Evolutionary conservation across 1,140 invertebrate species (phyloP).

Genomic region (Drosophila virilis): DNA sequence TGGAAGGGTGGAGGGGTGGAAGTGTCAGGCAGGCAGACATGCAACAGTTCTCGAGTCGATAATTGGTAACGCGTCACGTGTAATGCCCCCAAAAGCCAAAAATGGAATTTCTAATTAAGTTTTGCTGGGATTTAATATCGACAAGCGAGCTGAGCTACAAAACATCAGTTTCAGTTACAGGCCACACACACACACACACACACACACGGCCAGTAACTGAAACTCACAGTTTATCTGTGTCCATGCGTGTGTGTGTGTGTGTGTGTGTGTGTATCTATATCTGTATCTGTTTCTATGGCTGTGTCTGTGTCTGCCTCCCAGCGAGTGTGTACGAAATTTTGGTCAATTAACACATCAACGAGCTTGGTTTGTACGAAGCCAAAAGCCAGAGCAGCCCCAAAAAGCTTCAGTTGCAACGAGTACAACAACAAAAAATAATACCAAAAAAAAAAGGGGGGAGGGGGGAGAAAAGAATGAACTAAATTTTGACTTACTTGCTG

Average conservation of each 20-base stretch:
- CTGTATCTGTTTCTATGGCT: constrained; percentile 7
- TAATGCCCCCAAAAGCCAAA: constrained; percentile 83
- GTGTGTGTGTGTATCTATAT: constrained; percentile 14
- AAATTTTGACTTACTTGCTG: constrained; percentile 65
- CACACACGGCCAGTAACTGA: background rate
- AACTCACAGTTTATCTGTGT: constrained; percentile 14
- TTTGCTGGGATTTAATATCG: constrained; percentile 83
- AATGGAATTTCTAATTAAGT: constrained; percentile 84
- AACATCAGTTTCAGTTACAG: constrained; percentile 59
- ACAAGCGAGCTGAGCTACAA: constrained; percentile 50
- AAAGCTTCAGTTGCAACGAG: constrained; percentile 3
- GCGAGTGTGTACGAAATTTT: constrained; percentile 78
- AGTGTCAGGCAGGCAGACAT: constrained; percentile 17
- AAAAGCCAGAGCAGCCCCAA: constrained; percentile 23
- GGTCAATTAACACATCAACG: constrained; percentile 83
- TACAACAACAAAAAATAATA: constrained; percentile 25
- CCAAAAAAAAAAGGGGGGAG: constrained; percentile 9
- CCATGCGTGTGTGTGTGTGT: background rate
- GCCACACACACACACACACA: constrained; percentile 1
- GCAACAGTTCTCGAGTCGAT: constrained; percentile 74
- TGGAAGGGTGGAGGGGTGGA: background rate
- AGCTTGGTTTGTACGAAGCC: constrained; percentile 57
- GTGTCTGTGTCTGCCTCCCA: constrained; percentile 35
- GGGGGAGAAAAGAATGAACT: constrained; percentile 24
- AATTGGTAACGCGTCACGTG: constrained; percentile 80